Evolutionary conservation across 2,888 invertebrate genomes (phyloP), one percentile per base, ranked within the genome.

Genomic region (Spodoptera littoralis): DNA sequence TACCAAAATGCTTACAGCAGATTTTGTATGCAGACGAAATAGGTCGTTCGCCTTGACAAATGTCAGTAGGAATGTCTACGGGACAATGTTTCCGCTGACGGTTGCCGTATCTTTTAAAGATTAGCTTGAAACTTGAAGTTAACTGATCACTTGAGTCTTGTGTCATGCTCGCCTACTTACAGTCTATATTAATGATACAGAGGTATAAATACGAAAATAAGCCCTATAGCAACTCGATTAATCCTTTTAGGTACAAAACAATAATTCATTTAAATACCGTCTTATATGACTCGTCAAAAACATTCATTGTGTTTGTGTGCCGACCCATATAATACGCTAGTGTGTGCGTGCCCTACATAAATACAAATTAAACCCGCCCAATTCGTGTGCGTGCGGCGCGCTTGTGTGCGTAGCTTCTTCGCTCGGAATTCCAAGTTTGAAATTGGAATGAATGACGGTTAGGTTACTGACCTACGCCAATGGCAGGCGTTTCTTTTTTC

Each of bases 381-480:
- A 90, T 88, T 82, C 65, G 90, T 91, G 89, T 89, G 90, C 89
- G 90, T 89, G 73, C 66, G 61, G 36, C 58, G 74, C 65, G 77
- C 53, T 46, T 80, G 91, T 91, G 91, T 91, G 91, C 86, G 92
- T 89, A 85, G 80, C 87, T 92, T 90, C 93, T 92, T 92, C 91
- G 90, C 88, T 87, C 88, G 88, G 91, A 90, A 91, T 92, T 93
- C 90, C 91, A 93, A 93, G 90, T 93, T 93, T 91, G 89, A 90
- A 93, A 92, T 92, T 92, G 90, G 90, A 92, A 92, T 93, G 92
- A 93, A 92, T 92, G 93, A 91, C 92, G 92, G 87, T 89, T 88
- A 90, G 93, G 93, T 93, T 90, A 88, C 92, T 92, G 92, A 93
- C 93, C 93, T 92, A 92, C 79, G 90, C 83, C 89, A 91, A 90